Conservation (phyloP, 2,888 invertebrate genomes). For the Andrena chrysosceles region DNA sequence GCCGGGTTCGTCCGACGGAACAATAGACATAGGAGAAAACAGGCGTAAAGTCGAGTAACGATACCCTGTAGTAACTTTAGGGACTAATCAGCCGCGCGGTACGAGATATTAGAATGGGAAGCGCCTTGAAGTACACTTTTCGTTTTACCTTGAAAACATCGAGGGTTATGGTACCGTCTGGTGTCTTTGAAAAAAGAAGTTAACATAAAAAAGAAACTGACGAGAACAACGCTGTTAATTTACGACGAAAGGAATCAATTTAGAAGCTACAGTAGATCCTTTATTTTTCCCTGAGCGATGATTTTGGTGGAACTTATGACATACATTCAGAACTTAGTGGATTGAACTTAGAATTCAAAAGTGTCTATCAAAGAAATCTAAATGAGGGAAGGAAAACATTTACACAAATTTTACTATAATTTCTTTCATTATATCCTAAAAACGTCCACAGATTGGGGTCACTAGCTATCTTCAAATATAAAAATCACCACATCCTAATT, state of each 20-base stretch:
- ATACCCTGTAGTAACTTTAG: slow-evolving; percentile 53
- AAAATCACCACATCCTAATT: too few relatives aligned
- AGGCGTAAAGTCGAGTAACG: slow-evolving; percentile 52
- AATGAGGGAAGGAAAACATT: too few relatives aligned
- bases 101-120: slow-evolving; percentile 34
- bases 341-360: too few relatives aligned
- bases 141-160: slow-evolving; percentile 20
- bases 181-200: not conserved
- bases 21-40: slow-evolving; percentile 47
- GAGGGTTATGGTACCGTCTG: not conserved
- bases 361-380: too few relatives aligned
- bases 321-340: too few relatives aligned
- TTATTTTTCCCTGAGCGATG: not conserved
- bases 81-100: slow-evolving; percentile 60
- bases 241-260: not conserved
- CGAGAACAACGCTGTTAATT: not conserved
- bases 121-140: slow-evolving; percentile 21
- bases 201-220: not conserved
- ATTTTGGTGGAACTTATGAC: not conserved
- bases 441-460: too few relatives aligned
- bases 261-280: not conserved
- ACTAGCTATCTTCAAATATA: too few relatives aligned
- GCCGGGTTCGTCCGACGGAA: slow-evolving; percentile 33
- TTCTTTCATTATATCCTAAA: too few relatives aligned
- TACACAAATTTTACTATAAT: too few relatives aligned